Evolutionary conservation across 92 coral and sea anemone genomes (phyloP).

Genomic region (Epizoanthus stellaris): DNA sequence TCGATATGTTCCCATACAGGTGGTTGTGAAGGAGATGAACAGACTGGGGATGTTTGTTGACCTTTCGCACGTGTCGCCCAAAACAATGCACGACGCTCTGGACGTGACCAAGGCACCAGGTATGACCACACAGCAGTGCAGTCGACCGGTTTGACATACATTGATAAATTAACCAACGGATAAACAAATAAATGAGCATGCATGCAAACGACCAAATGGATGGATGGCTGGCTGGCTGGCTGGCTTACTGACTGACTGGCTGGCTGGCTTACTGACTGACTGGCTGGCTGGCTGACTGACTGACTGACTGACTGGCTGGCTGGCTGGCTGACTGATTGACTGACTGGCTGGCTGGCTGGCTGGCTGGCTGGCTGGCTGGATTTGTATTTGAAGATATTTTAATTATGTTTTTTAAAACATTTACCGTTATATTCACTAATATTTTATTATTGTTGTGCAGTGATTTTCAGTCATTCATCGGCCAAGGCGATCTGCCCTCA

Average conservation of each 20-base stretch:
- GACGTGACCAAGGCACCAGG: constrained; percentile 78
- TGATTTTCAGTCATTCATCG: constrained; percentile 85
- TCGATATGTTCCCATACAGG: constrained; percentile 23
- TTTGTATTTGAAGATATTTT: background rate
- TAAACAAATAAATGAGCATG: no score
- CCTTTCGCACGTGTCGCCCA: constrained; percentile 75
- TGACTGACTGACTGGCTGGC: no score
- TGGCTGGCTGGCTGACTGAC: no score
- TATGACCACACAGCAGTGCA: background rate
- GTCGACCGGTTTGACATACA: no score
- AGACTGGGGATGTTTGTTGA: constrained; percentile 87
- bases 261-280: no score
- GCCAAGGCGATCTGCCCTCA: constrained; percentile 63
- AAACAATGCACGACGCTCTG: constrained; percentile 77
- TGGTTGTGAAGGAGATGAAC: constrained; percentile 85
- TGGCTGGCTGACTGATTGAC: background rate
- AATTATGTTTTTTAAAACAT: background rate
- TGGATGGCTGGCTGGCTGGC: no score
- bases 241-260: no score
- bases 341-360: no score
- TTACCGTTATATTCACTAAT: no score
- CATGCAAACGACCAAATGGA: no score
- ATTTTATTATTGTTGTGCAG: constrained; percentile 30
- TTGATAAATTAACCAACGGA: no score
- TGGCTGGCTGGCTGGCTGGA: background rate